Evolutionary conservation across 2,888 invertebrate species (phyloP), one percentile per base, ranked within the genome.

Genomic region (Malthinus flaveolus): DNA sequence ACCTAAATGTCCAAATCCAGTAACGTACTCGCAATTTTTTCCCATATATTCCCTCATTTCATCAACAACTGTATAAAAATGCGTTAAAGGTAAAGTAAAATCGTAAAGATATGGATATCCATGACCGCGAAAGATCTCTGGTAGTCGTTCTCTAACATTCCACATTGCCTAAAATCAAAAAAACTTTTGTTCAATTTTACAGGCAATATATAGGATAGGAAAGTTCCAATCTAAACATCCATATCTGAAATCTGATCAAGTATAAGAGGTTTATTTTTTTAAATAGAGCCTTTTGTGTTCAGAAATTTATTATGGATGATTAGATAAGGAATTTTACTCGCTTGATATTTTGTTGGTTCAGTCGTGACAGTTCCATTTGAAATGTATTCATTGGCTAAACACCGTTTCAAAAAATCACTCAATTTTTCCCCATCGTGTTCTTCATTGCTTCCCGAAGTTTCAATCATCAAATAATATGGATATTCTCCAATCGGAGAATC

Each of bases 1-100:
- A 89, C 97, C 97, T 64, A 98, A 80, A 79, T 99, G 98, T 1
- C 98, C 98, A 75, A 93, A 97, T n/a, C 95, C 97, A 68, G 85
- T 85, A 60, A 93, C 86, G 59, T 85, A 78, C 0, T 81, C 78
- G 1, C 86, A 83, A 57, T 82, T 79, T 10, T 83, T 80, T 1
- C 85, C 86, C 58, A 94, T 78, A 55, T 84, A 84, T 47, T 86
- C 77, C 35, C 82, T 81, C 73, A 92, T 82, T 37, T 84, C 84
- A 12, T 87, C 85, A 1, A 96, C 91, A 36, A 97, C 81, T 12
- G 86, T 84, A 75, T 97, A 97, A 78, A 93, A 97, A 63, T 87
- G 77, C 1, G 82, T 76, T 44, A 92, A 78, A 0, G 97, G 95
- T 58, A 97, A 75, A 0, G 97, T 95, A 7, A 99, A 84, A 76